Evolutionary conservation across 1,140 invertebrate genomes (phyloP), one percentile per base, ranked within the genome.

Genomic region (Halictus rubicundus): DNA sequence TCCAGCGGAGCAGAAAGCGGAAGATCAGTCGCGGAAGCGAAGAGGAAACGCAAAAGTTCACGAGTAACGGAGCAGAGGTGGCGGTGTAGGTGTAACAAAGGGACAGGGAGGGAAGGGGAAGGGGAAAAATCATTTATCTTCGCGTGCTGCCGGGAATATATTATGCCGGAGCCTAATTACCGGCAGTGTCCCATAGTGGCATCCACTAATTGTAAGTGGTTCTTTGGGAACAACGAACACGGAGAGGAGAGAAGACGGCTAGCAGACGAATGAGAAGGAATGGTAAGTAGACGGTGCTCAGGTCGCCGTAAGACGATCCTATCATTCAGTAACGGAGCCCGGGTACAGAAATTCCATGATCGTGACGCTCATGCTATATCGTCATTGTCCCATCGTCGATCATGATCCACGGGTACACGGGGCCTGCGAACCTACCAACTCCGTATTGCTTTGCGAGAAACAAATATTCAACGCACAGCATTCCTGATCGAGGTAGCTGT

Each of bases 241-340:
- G 10, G 64, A 68, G 32, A 32, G 32, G 32, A 57, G 46, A 61
- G 46, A 65, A 61, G 46, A 65, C 60, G 80, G 49, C 49, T 75
- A 64, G 68, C 57, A 68, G 78, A 88, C 73, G 80, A 81, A 84
- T 32, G 61, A 80, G 84, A 72, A 81, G 82, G 78, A 83, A 83
- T 78, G 74, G 78, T 82, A 88, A 85, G 80, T 86, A 83, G 87
- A 88, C 73, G 65, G 39, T 64, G 8, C 70, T 68, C 78, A 68
- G 66, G 83, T 88, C 78, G 84, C 71, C 70, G 81, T 79, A 88
- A 80, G 88, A 88, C 84, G 89, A 91, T 91, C 87, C 89, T 89
- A 90, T 91, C 90, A 88, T 90, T 89, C 88, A 84, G 84, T 92
- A 92, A 92, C 90, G 91, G 91, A 72, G 78, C 61, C 74, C 68